Evolutionary conservation across 2,113 vertebrate genomes (phyloP), one percentile per base, ranked within the genome.

Genomic region (Gymnorhina tibicen): DNA sequence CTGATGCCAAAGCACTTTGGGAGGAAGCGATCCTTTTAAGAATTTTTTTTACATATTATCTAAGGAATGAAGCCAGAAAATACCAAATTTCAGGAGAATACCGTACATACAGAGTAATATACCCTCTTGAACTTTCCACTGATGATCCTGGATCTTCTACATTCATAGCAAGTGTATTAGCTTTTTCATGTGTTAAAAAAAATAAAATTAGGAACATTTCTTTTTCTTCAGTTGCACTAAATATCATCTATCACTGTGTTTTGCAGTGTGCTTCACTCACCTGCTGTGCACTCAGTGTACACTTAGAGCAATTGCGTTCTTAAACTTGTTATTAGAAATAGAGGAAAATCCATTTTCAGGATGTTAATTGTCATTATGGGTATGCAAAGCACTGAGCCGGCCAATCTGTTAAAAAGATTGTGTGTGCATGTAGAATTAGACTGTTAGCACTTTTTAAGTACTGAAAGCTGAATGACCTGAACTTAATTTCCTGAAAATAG

Each of bases 161-260:
- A 39, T 35, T 20, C 23, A 42, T 63, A 30, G 10, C 27, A 50
- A 87, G 3, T 20, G 3, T 32, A 49, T 70, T 44, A 89, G 21
- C 7, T 78, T 87, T 86, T 67, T n/a, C 16, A 26, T 13, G 7
- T n/a, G 10, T 39, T 56, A 16, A 78, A 72, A 33, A 69, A 82
- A 69, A 30, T 3, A 10, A 60, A 33, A 27, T 2, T 1, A 55
- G 11, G 11, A 60, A 0, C 14, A 16, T 73, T 87, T 83, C 0
- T 70, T 37, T 78, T 68, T 75, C 49, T 72, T 89, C 32, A 24
- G 4, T 93, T 76, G 18, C 13, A 35, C 22, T 67, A 75, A 70
- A 20, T 67, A 47, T 30, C 8, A 16, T 13, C 33, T 68, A 3
- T 49, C 11, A 6, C 32, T 50, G 24, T 55, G 16, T 53, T 88